Evolutionary conservation across 2,888 invertebrate genomes (phyloP).

Genomic region (Philhelius pedissequus): DNA sequence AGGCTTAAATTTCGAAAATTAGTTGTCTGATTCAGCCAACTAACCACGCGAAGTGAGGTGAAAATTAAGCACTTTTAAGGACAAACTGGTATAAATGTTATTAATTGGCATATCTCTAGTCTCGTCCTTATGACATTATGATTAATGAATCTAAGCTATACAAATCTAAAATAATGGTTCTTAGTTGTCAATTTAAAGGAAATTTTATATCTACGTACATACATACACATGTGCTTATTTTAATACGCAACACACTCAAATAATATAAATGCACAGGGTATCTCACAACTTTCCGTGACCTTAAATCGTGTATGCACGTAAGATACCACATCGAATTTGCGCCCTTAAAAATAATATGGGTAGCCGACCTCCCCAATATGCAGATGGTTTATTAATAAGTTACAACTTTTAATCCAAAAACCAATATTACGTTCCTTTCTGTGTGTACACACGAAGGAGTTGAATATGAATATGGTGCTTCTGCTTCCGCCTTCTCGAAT

Average conservation of each 20-base stretch:
- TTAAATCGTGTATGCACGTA: constrained; percentile 24
- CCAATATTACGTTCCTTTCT: constrained; percentile 50
- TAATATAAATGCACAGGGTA: not conserved
- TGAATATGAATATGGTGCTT: not conserved
- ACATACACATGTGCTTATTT: too few relatives aligned
- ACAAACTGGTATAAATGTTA: too few relatives aligned
- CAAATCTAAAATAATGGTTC: too few relatives aligned
- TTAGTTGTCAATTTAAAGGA: too few relatives aligned
- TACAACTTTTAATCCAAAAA: constrained; percentile 45
- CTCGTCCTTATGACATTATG: too few relatives aligned
- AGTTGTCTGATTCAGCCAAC: too few relatives aligned
- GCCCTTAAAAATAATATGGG: not conserved
- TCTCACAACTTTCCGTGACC: not conserved
- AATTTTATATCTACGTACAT: too few relatives aligned
- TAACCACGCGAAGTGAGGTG: too few relatives aligned
- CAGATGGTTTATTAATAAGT: constrained; percentile 56
- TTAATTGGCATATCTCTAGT: too few relatives aligned
- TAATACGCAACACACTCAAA: not conserved
- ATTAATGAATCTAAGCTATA: too few relatives aligned
- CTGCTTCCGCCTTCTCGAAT: not conserved
- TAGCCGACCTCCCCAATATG: constrained; percentile 11
- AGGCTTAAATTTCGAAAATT: too few relatives aligned
- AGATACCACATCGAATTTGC: constrained; percentile 10
- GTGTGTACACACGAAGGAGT: constrained; percentile 23
- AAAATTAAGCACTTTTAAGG: too few relatives aligned